Evolutionary conservation across 2,797 vertebrate genomes (phyloP).

Genomic region (Cyprinella venusta): DNA sequence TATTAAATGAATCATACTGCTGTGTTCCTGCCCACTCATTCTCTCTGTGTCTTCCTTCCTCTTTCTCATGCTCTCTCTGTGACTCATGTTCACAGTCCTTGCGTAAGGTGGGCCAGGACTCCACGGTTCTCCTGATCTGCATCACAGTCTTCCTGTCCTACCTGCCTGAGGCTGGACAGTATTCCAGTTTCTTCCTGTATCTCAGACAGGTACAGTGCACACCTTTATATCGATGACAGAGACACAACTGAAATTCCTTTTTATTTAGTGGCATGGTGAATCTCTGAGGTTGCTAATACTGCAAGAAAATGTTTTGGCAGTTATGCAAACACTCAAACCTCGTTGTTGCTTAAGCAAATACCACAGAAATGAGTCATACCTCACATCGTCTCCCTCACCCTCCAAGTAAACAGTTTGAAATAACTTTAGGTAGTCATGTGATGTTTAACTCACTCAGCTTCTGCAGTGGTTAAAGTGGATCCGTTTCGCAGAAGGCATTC

Average conservation of each 20-base stretch:
- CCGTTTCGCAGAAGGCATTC: neutral
- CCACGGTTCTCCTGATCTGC: constrained; percentile 92
- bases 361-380: neutral
- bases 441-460: neutral
- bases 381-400: neutral
- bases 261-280: neutral
- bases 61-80: constrained; percentile 2
- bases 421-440: constrained; percentile 13
- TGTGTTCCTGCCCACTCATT: neutral
- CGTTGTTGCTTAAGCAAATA: constrained; percentile 19
- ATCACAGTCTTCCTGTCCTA: constrained; percentile 95
- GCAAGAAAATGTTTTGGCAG: neutral
- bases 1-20: neutral
- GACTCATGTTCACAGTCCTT: constrained; percentile 78
- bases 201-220: constrained; percentile 83
- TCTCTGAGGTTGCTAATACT: neutral
- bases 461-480: neutral
- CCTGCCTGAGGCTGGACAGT: constrained; percentile 92
- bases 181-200: constrained; percentile 95
- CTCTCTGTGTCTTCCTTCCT: neutral
- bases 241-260: neutral
- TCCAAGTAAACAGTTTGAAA: neutral
- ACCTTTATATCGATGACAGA: neutral
- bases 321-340: neutral
- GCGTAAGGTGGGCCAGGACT: constrained; percentile 92